These are phyloP conservation scores for Dasyurus viverrinus DNA, from an alignment of 2,113 vertebrate genomes.

Conservation along the genomic window DNA sequence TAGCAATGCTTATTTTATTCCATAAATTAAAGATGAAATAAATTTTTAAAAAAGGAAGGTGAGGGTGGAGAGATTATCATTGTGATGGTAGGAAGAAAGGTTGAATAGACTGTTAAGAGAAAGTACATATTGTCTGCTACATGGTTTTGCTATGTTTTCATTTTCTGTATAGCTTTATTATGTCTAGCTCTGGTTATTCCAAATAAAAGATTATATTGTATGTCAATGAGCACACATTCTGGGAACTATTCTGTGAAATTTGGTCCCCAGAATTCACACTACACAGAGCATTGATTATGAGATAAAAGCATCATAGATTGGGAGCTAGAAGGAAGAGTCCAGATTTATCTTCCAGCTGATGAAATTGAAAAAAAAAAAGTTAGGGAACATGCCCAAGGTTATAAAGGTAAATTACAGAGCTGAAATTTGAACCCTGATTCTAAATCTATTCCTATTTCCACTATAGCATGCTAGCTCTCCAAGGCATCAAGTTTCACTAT, in stretches of 20 bases:
- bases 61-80: neutral
- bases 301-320: neutral
- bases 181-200: neutral
- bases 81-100: neutral
- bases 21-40: too few relatives aligned
- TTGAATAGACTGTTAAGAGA: neutral
- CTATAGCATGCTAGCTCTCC: neutral
- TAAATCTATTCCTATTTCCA: neutral
- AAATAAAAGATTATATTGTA: neutral
- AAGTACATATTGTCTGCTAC: neutral
- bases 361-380: neutral
- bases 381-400: neutral
- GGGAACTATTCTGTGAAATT: neutral
- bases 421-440: neutral
- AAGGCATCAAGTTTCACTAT: neutral
- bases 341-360: neutral
- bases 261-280: neutral
- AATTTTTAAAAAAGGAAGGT: neutral
- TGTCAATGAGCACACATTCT: neutral
- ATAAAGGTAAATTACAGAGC: neutral
- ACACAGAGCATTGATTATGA: neutral
- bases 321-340: neutral
- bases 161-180: neutral
- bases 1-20: too few relatives aligned
- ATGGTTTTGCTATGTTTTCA: neutral